Base-by-base conservation (phyloP, 2,113 vertebrate species). In the Malurus elegans region DNA sequence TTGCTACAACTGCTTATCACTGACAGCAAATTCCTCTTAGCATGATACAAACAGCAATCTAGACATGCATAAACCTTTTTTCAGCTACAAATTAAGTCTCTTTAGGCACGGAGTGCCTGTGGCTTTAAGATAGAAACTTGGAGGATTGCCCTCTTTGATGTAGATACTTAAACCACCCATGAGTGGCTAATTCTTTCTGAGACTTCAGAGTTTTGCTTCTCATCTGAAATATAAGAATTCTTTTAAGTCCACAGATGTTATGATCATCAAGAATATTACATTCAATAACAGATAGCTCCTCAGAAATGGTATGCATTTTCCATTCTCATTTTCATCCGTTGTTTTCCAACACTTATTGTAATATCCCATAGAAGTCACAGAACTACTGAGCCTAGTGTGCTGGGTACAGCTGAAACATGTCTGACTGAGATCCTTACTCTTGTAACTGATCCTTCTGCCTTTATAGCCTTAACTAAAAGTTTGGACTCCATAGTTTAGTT, bases 261-360 rank as follows among this genome's bases (percentile, higher is more conserved):
- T n/a, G 28, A n/a, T 72, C 48, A 79, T 72, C 57, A 61, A 47
- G 26, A 71, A 72, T 54, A 78, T 36, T 62, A 44, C 28, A 32
- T 72, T 86, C 74, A 80, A 58, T 58, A 84, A 26, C 26, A 82
- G 61, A 57, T 20, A 84, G n/a, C 56, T 76, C 67, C 50, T 91
- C 58, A 60, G 47, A 79, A 79, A 76, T 38, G 0, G 25, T 65
- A 66, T 58, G 6, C 4, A 20, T 95, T 92, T 93, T 89, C 15
- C 19, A 34, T 75, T 91, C 16, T 86, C 10, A n/a, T 72, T 84
- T 87, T 69, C 50, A 58, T 76, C 36, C 50, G 24, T 21, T 71
- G 51, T 64, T 85, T 53, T 69, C 66, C 12, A 2, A 40, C 23
- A 19, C 23, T 36, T 26, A 24, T 14, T n/a, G 18, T 24, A 74